A percentile compares a stretch with the other conserved stretches of the same genome.
Evolutionary conservation across 2,797 vertebrate species (phyloP).

Genomic region (Pseudochirops cupreus): DNA sequence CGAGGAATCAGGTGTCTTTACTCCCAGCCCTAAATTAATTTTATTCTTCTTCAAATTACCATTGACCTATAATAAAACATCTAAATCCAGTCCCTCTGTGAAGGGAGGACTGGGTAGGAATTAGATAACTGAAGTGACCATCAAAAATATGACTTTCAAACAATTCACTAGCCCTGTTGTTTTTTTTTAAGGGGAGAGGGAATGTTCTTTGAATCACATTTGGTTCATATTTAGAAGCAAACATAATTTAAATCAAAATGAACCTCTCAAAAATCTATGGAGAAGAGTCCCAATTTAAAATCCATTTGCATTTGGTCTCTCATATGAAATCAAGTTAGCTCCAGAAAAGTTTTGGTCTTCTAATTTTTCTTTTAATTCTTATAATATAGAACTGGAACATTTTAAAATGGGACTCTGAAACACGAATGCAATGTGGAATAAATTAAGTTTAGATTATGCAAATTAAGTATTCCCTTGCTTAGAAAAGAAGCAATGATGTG

Average conservation of each 20-base stretch:
- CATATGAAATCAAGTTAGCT: slow-evolving; percentile 39
- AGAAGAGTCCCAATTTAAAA: slow-evolving; percentile 52
- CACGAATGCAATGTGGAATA: slow-evolving; percentile 21
- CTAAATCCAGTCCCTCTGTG: not conserved
- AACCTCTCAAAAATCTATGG: slow-evolving; percentile 11
- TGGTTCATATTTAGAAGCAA: slow-evolving; percentile 28
- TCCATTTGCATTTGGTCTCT: slow-evolving; percentile 15
- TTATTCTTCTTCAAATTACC: not conserved
- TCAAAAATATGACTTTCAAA: not conserved
- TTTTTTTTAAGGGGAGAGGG: not conserved
- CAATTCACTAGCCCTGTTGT: not conserved
- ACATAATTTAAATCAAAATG: slow-evolving; percentile 44
- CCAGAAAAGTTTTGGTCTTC: slow-evolving; percentile 39
- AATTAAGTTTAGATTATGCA: slow-evolving; percentile 39
- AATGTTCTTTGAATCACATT: not conserved
- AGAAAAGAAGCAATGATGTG: slow-evolving; percentile 38
- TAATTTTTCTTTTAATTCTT: slow-evolving; percentile 47
- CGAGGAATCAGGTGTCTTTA: not conserved
- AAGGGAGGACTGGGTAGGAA: not conserved
- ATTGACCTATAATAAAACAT: not conserved
- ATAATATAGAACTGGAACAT: not conserved
- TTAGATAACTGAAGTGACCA: not conserved
- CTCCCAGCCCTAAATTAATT: not conserved
- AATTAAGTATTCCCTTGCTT: slow-evolving; percentile 35
- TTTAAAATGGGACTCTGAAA: slow-evolving; percentile 37